phyloP scores from a whole-genome alignment of 2,888 invertebrate genomes.

The Meiosimyza decipiens region DNA sequence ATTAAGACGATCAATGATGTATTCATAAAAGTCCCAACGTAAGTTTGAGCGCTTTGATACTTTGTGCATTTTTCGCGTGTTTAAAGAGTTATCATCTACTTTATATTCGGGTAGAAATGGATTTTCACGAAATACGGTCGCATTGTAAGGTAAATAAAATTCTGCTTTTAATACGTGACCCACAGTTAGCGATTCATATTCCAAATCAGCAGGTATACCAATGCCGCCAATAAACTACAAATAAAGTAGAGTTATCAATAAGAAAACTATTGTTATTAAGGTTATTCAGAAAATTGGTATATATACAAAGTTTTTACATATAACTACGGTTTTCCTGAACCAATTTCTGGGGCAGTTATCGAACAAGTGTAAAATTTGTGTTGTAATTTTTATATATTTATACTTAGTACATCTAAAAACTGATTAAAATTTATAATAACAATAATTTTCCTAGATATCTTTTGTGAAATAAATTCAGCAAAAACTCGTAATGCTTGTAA shows the following conservation, averaged over 20 bases:
- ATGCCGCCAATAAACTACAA: constrained; percentile 59
- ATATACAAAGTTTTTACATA: background rate
- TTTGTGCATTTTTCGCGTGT: constrained; percentile 31
- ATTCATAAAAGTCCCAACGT: constrained; percentile 55
- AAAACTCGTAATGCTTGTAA: no score
- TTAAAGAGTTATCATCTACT: constrained; percentile 25
- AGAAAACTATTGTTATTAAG: background rate
- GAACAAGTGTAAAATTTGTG: no score
- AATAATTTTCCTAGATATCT: no score
- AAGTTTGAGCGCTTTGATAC: constrained; percentile 41
- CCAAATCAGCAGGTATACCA: constrained; percentile 60
- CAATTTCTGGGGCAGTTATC: no score
- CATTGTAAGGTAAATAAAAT: constrained; percentile 57
- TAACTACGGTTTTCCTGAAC: background rate
- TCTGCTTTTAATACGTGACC: constrained; percentile 59
- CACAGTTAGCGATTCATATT: constrained; percentile 57
- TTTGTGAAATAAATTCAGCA: no score
- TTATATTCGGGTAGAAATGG: constrained; percentile 58
- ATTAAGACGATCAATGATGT: constrained; percentile 51
- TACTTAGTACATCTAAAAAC: no score
- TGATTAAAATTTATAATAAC: no score
- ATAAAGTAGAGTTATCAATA: no score
- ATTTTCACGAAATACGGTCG: constrained; percentile 56
- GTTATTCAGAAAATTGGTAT: background rate
- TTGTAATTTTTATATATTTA: no score